These are phyloP conservation scores for Xanthorhoe designata DNA, from an alignment of 2,888 invertebrate genomes.

Conservation along the genomic window DNA sequence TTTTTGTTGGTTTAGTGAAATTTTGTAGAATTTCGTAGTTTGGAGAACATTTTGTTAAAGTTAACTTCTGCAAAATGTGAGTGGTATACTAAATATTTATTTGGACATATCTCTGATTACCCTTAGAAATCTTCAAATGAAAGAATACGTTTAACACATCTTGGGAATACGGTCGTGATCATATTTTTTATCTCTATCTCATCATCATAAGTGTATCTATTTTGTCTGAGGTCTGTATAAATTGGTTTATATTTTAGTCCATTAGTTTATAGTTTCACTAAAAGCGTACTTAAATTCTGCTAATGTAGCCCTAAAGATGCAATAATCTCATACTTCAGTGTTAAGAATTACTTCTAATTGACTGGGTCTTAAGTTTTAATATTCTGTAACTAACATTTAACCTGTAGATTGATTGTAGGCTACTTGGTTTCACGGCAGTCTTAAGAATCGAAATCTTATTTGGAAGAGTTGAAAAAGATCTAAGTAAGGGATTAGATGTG, in stretches of 20 bases:
- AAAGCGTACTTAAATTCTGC: not conserved
- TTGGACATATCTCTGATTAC: too few relatives aligned
- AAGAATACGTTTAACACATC: too few relatives aligned
- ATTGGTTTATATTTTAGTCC: not conserved
- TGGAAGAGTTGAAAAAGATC: too few relatives aligned
- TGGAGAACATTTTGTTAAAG: too few relatives aligned
- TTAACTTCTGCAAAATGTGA: too few relatives aligned
- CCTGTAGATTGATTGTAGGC: not conserved
- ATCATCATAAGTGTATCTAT: too few relatives aligned
- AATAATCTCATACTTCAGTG: conserved; percentile 17
- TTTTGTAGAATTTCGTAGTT: not conserved
- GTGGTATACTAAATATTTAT: too few relatives aligned
- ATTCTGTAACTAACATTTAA: conserved; percentile 14
- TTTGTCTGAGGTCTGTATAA: too few relatives aligned
- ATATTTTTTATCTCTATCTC: too few relatives aligned
- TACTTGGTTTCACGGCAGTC: not conserved
- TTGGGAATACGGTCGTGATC: too few relatives aligned
- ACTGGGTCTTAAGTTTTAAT: not conserved
- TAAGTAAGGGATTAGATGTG: too few relatives aligned
- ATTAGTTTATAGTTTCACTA: not conserved
- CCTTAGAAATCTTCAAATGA: too few relatives aligned
- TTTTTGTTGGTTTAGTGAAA: not conserved
- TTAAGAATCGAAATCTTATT: not conserved
- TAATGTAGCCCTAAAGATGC: conserved; percentile 27
- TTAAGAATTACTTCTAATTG: not conserved